Evolutionary conservation across 2,797 vertebrate genomes (phyloP).

Genomic region (Threskiornis aethiopicus): DNA sequence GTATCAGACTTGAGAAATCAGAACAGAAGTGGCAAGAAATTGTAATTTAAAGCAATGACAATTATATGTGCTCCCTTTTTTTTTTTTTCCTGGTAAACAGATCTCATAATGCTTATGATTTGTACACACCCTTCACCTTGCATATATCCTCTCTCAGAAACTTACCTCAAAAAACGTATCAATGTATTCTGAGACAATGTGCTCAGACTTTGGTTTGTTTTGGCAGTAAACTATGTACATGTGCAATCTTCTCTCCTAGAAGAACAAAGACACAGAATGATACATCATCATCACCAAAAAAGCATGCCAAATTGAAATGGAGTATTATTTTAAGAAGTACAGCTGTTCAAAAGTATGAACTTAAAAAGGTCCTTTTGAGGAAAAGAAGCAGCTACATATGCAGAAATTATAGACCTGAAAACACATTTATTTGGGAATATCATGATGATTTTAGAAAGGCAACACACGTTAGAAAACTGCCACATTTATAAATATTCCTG

Average conservation of each 20-base stretch:
- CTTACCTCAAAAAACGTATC: conserved; percentile 98
- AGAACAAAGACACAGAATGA: conserved; percentile 36
- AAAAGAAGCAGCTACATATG: background rate
- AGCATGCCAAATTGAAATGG: background rate
- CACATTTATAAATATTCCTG: background rate
- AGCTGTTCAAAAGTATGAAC: background rate
- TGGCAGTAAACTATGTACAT: conserved; percentile 99
- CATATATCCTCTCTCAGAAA: background rate
- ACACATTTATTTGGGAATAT: background rate
- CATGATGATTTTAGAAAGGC: background rate
- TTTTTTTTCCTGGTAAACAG: background rate
- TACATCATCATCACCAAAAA: background rate
- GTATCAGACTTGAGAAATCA: background rate
- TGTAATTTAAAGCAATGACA: background rate
- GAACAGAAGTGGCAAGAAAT: background rate
- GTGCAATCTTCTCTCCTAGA: conserved; percentile 93
- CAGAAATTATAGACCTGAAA: background rate
- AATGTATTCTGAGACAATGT: conserved; percentile 96
- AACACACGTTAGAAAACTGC: background rate
- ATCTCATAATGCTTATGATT: background rate
- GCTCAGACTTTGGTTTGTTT: conserved; percentile 98
- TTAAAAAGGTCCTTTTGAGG: background rate
- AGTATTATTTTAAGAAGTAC: background rate
- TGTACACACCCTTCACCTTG: background rate
- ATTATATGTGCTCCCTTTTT: accelerated